Conservation (phyloP, 2,797 vertebrate species). For the Galago senegalensis region DNA sequence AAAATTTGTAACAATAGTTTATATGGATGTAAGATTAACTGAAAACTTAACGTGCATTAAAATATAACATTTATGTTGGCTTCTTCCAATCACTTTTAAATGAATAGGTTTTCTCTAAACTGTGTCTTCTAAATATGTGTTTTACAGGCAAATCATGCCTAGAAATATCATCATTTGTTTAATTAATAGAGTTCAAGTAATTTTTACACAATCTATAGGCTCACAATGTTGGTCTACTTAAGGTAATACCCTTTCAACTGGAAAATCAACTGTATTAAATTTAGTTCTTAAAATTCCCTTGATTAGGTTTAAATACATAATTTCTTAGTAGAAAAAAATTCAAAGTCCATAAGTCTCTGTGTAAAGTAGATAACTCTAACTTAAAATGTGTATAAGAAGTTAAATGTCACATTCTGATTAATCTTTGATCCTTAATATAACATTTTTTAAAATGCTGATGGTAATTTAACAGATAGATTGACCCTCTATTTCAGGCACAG, state of each 20-base stretch:
- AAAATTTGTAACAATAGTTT: neutral
- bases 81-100: neutral
- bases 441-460: neutral
- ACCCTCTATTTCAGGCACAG: neutral
- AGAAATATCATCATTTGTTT: neutral
- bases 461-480: neutral
- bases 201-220: neutral
- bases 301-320: neutral
- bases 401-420: neutral
- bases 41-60: neutral
- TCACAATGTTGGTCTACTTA: neutral
- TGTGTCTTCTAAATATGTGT: neutral
- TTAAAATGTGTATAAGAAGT: neutral
- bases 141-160: neutral
- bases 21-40: neutral
- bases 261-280: neutral
- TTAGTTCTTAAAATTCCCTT: neutral
- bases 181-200: neutral
- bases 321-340: neutral
- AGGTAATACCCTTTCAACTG: neutral
- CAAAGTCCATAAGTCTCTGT: neutral
- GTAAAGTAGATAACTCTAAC: neutral
- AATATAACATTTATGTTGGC: neutral
- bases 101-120: neutral
- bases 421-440: neutral